These are phyloP conservation scores for Nymphalis io DNA, from an alignment of 1,140 invertebrate species.

Conservation along the genomic window DNA sequence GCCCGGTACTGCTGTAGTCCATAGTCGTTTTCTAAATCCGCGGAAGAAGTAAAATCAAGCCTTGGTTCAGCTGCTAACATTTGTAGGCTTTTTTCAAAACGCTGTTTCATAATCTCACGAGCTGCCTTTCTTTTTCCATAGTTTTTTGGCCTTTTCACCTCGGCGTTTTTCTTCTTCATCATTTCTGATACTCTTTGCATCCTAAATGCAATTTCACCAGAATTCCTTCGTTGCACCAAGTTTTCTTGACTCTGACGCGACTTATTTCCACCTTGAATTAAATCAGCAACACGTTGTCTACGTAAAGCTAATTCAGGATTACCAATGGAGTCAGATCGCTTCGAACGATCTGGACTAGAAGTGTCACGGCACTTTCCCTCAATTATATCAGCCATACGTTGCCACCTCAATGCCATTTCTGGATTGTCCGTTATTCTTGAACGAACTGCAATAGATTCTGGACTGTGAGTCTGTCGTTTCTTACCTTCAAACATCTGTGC, in stretches of 20 bases:
- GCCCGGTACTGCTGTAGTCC: slow-evolving; percentile 80
- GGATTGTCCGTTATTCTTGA: slow-evolving; percentile 51
- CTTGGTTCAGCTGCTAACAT: slow-evolving; percentile 64
- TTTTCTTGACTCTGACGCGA: slow-evolving; percentile 40
- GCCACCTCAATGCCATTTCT: slow-evolving; percentile 58
- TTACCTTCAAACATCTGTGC: slow-evolving; percentile 63
- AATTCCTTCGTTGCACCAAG: slow-evolving; percentile 43
- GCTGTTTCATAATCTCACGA: slow-evolving; percentile 62
- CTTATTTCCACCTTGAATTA: slow-evolving; percentile 55
- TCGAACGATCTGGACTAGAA: slow-evolving; percentile 52
- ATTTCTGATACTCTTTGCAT: slow-evolving; percentile 66
- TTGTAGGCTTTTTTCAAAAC: slow-evolving; percentile 70
- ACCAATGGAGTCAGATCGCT: slow-evolving; percentile 56
- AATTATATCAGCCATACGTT: slow-evolving; percentile 66
- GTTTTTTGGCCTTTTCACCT: slow-evolving; percentile 50
- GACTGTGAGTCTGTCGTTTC: slow-evolving; percentile 52
- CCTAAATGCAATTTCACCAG: slow-evolving; percentile 59
- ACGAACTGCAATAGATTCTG: slow-evolving; percentile 46
- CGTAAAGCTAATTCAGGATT: slow-evolving; percentile 61
- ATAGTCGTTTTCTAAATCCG: slow-evolving; percentile 65
- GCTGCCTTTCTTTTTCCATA: slow-evolving; percentile 58
- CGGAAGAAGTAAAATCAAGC: slow-evolving; percentile 49
- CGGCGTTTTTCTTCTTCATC: slow-evolving; percentile 55
- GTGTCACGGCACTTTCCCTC: slow-evolving; percentile 60
- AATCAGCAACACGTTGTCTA: slow-evolving; percentile 55